Base-by-base conservation (phyloP, 2,888 invertebrate species). In the Dynastes tityus region DNA sequence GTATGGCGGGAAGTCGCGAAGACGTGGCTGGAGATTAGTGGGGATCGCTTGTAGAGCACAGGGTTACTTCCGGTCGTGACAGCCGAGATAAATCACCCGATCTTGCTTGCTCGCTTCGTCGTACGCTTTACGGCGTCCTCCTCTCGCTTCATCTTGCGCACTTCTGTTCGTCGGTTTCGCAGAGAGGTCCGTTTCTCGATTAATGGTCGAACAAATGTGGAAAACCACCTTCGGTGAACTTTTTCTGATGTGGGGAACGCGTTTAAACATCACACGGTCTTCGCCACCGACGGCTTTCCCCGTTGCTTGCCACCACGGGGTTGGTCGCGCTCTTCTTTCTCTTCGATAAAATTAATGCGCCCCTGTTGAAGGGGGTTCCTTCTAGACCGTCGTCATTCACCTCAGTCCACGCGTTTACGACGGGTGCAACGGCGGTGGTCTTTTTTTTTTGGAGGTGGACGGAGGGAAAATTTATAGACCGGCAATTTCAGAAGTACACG, bases 191-290 rank as follows among this genome's bases (percentile, higher is more conserved):
- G 71, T 67, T 67, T 29, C 65, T 27, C 87, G 88, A 89, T 88
- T 88, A 88, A 88, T 88, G 88, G 87, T 82, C 86, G 87, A 87
- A 87, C 88, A 88, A 89, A 88, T 89, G 88, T 87, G 87, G 87
- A 88, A 87, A 88, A 87, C 87, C 87, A 87, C 87, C 87, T 74
- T 87, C 87, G 86, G 86, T 73, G 73, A 61, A 86, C 86, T 87
- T 87, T 86, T 86, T 80, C 65, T 78, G 80, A 76, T 79, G 80
- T 22, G 51, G 51, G 64, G 65, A 64, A 70, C 32, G 51, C 63
- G 49, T 64, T 76, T 64, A 65, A 76, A 55, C 55, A 29, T 64
- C 53, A 51, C 76, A 13, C 45, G 13, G 67, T 53, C 40, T 65
- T 53, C 53, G 53, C n/a, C 5, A 1, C 53, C 16, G 53, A 45